phyloP scores from a whole-genome alignment of 1,140 invertebrate genomes.

The Macrosteles quadrilineatus region DNA sequence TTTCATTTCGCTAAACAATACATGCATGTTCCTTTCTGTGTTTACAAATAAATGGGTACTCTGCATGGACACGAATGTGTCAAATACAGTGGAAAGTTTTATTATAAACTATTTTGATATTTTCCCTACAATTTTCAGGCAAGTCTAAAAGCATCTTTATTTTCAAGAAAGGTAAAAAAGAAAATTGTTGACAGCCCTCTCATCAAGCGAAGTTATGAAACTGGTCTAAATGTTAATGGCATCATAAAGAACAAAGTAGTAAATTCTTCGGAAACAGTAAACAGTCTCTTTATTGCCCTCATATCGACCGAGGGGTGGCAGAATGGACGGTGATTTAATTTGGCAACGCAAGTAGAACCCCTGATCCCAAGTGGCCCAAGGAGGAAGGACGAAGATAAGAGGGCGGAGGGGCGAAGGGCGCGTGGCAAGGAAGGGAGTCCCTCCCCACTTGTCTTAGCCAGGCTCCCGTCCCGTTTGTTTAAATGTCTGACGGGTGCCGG shows the following conservation, averaged over 20 bases:
- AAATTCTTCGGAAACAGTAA: slow-evolving; percentile 22
- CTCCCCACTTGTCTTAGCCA: slow-evolving; percentile 2
- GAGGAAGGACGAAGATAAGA: slow-evolving; percentile 22
- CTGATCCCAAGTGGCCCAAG: slow-evolving; percentile 21
- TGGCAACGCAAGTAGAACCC: background rate
- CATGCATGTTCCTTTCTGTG: no score
- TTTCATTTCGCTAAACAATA: no score
- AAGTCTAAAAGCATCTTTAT: no score
- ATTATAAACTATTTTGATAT: no score
- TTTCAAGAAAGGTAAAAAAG: no score
- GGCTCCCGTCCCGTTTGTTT: background rate
- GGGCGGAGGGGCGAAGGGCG: slow-evolving; percentile 5
- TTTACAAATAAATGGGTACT: no score
- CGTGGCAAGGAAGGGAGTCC: background rate
- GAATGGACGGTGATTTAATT: no score
- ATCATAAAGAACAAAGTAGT: slow-evolving; percentile 17
- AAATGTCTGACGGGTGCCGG: background rate
- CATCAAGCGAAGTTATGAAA: background rate
- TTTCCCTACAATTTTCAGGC: no score
- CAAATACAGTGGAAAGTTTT: no score
- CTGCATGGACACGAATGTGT: no score
- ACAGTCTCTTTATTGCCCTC: background rate
- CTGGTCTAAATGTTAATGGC: slow-evolving; percentile 1
- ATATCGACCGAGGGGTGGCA: background rate
- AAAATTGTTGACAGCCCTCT: no score